phyloP scores from a whole-genome alignment of 2,797 vertebrate genomes.

The Leucoraja ocellata region DNA sequence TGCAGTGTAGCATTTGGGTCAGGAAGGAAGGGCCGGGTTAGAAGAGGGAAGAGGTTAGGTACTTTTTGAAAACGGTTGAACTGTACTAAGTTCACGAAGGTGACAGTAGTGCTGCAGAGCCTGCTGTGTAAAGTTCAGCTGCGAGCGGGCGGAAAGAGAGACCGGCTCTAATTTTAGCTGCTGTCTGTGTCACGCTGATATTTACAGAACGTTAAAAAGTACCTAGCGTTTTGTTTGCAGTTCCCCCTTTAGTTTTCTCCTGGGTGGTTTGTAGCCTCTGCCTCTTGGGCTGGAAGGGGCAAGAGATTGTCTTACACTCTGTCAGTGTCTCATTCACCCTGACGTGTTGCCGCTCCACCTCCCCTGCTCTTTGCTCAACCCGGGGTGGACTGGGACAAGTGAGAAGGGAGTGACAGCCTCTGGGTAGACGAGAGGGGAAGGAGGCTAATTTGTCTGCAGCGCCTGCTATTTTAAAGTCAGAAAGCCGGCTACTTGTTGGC shows the following conservation, averaged over 20 bases:
- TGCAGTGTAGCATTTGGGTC: neutral
- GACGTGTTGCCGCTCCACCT: neutral
- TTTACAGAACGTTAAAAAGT: slow-evolving; percentile 35
- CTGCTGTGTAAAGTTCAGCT: neutral
- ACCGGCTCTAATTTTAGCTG: slow-evolving; percentile 2
- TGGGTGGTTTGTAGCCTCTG: neutral
- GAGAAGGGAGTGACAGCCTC: neutral
- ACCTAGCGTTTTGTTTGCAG: neutral
- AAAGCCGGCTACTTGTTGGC: neutral
- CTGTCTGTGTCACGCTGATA: neutral
- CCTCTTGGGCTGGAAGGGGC: neutral
- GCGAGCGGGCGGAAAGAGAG: neutral
- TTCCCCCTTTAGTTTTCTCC: neutral
- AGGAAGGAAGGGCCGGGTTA: neutral
- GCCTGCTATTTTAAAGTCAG: too few relatives aligned
- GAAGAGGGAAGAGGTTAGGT: neutral
- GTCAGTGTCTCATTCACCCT: neutral
- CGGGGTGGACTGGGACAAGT: neutral
- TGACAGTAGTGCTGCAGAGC: neutral
- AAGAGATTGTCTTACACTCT: neutral
- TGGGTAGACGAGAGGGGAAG: neutral
- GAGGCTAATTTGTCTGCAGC: too few relatives aligned
- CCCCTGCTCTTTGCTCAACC: neutral
- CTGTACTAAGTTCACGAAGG: neutral
- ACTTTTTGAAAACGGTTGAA: neutral